Conservation (phyloP, 2,888 invertebrate genomes). For the Mythimna lalbum region DNA sequence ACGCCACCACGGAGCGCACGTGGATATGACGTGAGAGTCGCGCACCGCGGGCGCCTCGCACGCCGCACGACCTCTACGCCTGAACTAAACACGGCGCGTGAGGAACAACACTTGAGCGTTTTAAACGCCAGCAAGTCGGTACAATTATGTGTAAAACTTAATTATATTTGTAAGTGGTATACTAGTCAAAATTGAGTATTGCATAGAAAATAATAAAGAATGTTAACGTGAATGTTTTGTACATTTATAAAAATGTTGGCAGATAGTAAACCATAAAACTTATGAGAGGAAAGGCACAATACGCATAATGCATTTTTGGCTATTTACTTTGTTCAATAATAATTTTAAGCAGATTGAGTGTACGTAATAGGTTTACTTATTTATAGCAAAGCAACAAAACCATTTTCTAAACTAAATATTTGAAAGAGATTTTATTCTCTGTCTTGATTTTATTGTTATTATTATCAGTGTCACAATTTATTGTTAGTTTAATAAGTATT, state of each 20-base stretch:
- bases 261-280: background rate
- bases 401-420: background rate
- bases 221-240: slow-evolving; percentile 18
- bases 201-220: slow-evolving; percentile 6
- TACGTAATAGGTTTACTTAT: background rate
- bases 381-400: slow-evolving; percentile 10
- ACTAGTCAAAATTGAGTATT: slow-evolving; percentile 53
- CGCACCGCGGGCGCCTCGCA: slow-evolving; percentile 71
- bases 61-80: slow-evolving; percentile 86
- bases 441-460: slow-evolving; percentile 3
- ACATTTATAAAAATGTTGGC: slow-evolving; percentile 5
- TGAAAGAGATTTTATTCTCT: background rate
- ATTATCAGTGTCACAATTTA: slow-evolving; percentile 19
- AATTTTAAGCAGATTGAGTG: background rate
- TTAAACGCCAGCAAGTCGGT: slow-evolving; percentile 43
- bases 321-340: background rate
- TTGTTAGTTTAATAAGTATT: slow-evolving; percentile 23
- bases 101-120: slow-evolving; percentile 36
- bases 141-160: slow-evolving; percentile 34
- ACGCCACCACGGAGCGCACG: slow-evolving; percentile 63
- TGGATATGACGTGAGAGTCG: slow-evolving; percentile 66
- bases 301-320: background rate
- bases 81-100: slow-evolving; percentile 57
- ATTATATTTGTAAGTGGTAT: slow-evolving; percentile 31
- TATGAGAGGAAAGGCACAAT: slow-evolving; percentile 5